Conservation (phyloP, 2,113 vertebrate genomes). For the Serranochromis macrocephalus region DNA sequence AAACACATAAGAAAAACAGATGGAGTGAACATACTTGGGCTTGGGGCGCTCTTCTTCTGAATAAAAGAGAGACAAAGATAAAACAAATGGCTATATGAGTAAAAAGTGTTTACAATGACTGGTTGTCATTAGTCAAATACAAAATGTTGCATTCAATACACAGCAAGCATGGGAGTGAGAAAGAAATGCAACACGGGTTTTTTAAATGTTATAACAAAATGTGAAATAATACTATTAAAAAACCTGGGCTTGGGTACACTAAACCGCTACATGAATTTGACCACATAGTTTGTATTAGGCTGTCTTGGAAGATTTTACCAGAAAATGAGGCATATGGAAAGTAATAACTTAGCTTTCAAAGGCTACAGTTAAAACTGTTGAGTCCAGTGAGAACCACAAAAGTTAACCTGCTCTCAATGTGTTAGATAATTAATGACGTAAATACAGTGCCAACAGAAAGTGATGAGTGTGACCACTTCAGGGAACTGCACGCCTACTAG, state of each 20-base stretch:
- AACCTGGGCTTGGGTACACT: neutral
- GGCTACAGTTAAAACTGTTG: neutral
- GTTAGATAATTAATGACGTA: neutral
- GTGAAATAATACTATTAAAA: neutral
- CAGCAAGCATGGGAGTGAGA: neutral
- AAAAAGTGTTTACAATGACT: neutral
- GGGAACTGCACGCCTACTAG: neutral
- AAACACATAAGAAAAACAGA: neutral
- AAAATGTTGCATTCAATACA: neutral
- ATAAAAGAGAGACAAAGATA: neutral
- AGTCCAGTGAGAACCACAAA: neutral
- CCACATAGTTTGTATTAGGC: neutral
- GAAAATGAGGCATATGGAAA: neutral
- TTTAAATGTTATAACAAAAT: neutral
- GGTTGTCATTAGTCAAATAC: neutral
- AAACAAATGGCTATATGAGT: neutral
- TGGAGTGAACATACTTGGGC: constrained; percentile 63
- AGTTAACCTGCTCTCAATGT: neutral
- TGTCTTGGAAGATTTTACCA: neutral
- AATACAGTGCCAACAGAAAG: neutral
- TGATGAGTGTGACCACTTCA: neutral
- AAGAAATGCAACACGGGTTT: neutral
- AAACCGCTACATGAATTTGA: neutral
- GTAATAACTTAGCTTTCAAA: neutral
- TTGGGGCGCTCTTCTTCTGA: constrained; percentile 72